Conservation (phyloP, 2,888 invertebrate species). For the Dioctria rufipes region DNA sequence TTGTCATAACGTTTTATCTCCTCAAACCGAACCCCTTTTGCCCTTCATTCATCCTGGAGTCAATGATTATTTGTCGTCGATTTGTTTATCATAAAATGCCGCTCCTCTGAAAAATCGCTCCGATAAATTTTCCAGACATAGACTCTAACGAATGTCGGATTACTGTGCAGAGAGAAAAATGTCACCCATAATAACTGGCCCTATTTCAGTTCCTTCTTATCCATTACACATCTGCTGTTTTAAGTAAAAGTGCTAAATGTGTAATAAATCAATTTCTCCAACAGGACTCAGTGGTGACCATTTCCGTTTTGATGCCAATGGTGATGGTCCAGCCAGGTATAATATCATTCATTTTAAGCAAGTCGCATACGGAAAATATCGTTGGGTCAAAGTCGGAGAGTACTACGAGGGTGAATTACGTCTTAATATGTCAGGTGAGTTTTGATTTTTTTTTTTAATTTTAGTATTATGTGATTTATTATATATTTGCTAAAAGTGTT, state of each 20-base stretch:
- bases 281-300: slow-evolving; percentile 90
- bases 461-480: too few relatives aligned
- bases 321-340: slow-evolving; percentile 95
- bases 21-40: neutral
- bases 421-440: slow-evolving; percentile 84
- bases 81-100: slow-evolving; percentile 31
- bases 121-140: slow-evolving; percentile 41
- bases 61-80: neutral
- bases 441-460: neutral
- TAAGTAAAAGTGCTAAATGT: neutral
- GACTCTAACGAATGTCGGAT: slow-evolving; percentile 24
- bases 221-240: slow-evolving; percentile 18
- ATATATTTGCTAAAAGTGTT: too few relatives aligned
- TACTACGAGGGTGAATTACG: slow-evolving; percentile 86
- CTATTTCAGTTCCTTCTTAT: slow-evolving; percentile 18
- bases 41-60: too few relatives aligned
- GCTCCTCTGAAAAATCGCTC: slow-evolving; percentile 35
- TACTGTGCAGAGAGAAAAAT: slow-evolving; percentile 15
- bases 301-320: slow-evolving; percentile 91
- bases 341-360: slow-evolving; percentile 97
- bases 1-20: slow-evolving; percentile 6
- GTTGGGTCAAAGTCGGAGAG: slow-evolving; percentile 90
- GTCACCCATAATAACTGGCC: slow-evolving; percentile 25
- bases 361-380: slow-evolving; percentile 79
- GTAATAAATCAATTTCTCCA: slow-evolving; percentile 47